Evolutionary conservation across 2,113 vertebrate genomes (phyloP).

Genomic region (Tychaedon coryphoeus): DNA sequence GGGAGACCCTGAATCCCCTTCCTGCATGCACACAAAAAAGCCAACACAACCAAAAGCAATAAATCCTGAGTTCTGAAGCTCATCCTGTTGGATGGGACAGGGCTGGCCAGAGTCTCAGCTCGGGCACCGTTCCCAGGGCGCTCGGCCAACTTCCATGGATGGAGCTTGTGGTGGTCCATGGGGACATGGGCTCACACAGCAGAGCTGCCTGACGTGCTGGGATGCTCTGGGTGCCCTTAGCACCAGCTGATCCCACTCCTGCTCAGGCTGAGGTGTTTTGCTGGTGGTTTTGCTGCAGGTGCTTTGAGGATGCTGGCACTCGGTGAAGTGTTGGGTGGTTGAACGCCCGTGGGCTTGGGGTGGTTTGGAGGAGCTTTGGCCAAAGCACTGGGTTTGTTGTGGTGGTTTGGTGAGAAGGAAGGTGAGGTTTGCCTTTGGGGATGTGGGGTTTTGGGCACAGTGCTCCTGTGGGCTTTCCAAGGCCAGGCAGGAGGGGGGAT

Average conservation of each 20-base stretch:
- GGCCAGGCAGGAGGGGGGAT: background rate
- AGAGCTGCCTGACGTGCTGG: background rate
- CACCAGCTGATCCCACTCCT: background rate
- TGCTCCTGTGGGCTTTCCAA: background rate
- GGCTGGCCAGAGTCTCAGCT: rapidly evolving
- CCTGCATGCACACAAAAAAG: background rate
- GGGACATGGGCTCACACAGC: rapidly evolving
- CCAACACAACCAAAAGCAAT: background rate
- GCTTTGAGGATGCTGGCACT: rapidly evolving
- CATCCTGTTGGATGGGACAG: background rate
- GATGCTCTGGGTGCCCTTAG: background rate
- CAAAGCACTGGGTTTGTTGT: rapidly evolving
- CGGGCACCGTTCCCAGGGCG: rapidly evolving
- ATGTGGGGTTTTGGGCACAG: rapidly evolving
- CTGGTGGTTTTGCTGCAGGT: background rate
- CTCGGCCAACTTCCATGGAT: rapidly evolving
- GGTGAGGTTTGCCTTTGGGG: background rate
- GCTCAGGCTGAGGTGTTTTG: background rate
- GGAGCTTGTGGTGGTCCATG: rapidly evolving
- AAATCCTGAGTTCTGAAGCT: background rate
- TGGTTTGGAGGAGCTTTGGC: rapidly evolving
- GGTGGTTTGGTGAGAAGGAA: background rate
- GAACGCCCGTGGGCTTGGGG: rapidly evolving
- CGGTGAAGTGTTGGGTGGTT: rapidly evolving
- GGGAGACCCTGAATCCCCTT: background rate